phyloP scores from a whole-genome alignment of 2,113 vertebrate species.

The Elanus axillaris region DNA sequence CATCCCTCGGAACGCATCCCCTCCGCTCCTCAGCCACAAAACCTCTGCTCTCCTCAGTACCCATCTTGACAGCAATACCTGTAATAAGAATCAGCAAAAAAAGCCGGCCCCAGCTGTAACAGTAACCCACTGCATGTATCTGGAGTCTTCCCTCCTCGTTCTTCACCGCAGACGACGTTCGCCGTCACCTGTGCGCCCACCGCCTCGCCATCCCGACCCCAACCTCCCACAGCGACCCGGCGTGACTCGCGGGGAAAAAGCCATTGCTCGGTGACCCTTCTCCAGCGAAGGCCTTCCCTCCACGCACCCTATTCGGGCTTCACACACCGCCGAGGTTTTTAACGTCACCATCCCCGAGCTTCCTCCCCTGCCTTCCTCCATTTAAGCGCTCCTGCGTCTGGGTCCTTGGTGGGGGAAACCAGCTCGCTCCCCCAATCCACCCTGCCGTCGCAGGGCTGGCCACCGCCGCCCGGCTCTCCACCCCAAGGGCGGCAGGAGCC shows the following conservation, averaged over 20 bases:
- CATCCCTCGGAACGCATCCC: neutral
- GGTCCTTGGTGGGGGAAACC: neutral
- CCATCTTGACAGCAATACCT: neutral
- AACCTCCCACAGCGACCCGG: neutral
- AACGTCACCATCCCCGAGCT: neutral
- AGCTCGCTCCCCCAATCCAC: neutral
- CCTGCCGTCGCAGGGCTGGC: neutral
- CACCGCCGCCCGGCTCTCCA: neutral
- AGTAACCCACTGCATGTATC: neutral
- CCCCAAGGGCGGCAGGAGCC: neutral
- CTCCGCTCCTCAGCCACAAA: neutral
- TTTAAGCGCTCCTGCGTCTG: neutral
- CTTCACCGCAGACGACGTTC: neutral
- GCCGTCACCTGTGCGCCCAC: neutral
- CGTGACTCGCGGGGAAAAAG: neutral
- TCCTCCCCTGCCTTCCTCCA: neutral
- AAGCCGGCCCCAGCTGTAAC: neutral
- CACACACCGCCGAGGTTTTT: neutral
- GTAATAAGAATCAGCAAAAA: neutral
- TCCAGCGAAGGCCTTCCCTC: neutral
- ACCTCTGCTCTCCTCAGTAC: neutral
- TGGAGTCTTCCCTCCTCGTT: neutral
- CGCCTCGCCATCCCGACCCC: neutral
- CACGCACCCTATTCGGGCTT: neutral
- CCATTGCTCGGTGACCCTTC: neutral